These are phyloP conservation scores for Eumacrocentrus americanus DNA, from an alignment of 2,888 invertebrate genomes.

Conservation along the genomic window DNA sequence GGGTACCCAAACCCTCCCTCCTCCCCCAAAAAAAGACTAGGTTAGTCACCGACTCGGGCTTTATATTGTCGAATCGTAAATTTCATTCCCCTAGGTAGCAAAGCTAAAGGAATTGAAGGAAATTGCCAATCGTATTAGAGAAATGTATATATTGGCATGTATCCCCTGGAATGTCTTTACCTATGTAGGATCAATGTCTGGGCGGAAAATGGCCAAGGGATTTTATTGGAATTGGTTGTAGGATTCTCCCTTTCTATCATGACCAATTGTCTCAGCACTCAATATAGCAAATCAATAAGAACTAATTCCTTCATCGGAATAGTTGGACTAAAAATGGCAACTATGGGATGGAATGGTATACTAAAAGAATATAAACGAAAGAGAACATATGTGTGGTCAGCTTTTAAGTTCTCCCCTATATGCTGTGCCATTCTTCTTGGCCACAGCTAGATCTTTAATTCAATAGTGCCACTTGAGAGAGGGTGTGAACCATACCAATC, in stretches of 20 bases:
- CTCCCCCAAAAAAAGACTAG: neutral
- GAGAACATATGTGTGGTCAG: neutral
- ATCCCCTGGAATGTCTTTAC: conserved; percentile 33
- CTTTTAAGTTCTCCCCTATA: conserved; percentile 10
- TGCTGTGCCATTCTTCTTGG: conserved; percentile 19
- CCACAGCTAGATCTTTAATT: conserved; percentile 55
- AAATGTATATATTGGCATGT: conserved; percentile 28
- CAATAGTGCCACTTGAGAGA: conserved; percentile 43
- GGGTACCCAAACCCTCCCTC: neutral
- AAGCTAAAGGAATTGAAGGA: conserved; percentile 22
- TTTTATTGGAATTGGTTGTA: conserved; percentile 36
- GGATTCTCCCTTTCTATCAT: conserved; percentile 37
- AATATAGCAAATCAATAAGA: too few species aligned
- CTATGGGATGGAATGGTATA: too few species aligned
- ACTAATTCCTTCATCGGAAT: too few species aligned
- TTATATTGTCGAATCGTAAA: conserved; percentile 9
- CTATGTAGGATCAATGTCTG: neutral
- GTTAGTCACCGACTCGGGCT: neutral
- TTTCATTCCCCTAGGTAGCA: conserved; percentile 20
- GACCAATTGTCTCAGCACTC: conserved; percentile 10
- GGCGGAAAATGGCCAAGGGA: conserved; percentile 33
- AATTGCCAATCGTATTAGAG: conserved; percentile 48
- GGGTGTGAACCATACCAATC: conserved; percentile 54
- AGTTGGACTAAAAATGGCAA: too few species aligned
- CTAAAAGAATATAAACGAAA: too few species aligned